Percentiles rank a stretch among this genome's conserved stretches.
Conservation (phyloP, 64 coral and sea anemone species). For the Pachyseris speciosa region DNA sequence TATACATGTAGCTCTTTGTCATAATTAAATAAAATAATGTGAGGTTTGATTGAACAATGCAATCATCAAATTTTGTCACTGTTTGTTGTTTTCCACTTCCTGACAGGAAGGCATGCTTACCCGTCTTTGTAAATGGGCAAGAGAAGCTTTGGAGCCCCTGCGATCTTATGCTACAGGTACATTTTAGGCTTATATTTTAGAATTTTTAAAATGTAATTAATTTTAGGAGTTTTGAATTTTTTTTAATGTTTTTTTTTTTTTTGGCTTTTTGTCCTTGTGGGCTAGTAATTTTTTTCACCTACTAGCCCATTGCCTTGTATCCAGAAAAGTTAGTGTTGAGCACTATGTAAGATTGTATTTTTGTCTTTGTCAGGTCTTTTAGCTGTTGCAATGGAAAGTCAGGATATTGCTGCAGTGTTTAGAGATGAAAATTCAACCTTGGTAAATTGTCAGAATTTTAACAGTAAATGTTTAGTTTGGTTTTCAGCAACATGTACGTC, state of each 20-base stretch:
- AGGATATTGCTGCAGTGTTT: conserved; percentile 87
- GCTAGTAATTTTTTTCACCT: too few species aligned
- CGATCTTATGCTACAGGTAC: neutral
- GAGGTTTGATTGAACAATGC: too few species aligned
- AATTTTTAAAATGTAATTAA: too few species aligned
- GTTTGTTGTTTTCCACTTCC: neutral
- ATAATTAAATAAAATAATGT: too few species aligned
- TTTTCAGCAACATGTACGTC: too few species aligned
- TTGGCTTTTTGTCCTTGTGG: neutral
- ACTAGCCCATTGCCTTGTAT: too few species aligned
- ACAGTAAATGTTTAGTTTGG: neutral
- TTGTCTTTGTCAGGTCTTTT: conserved; percentile 71
- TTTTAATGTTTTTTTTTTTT: neutral
- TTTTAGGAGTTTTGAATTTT: too few species aligned
- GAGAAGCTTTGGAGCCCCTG: neutral
- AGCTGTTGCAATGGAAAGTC: conserved; percentile 97
- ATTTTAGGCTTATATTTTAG: too few species aligned
- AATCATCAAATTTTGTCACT: too few species aligned
- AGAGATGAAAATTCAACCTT: conserved; percentile 87
- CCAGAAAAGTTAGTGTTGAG: too few species aligned
- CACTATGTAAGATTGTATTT: neutral
- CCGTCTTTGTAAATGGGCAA: neutral
- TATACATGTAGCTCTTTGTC: too few species aligned
- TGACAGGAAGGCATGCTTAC: neutral
- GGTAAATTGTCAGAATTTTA: conserved; percentile 35